Percentiles rank a stretch among this genome's conserved stretches.
These are phyloP conservation scores for Dicerorhinus sumatrensis DNA, from an alignment of 2,113 vertebrate genomes.

Conservation along the genomic window DNA sequence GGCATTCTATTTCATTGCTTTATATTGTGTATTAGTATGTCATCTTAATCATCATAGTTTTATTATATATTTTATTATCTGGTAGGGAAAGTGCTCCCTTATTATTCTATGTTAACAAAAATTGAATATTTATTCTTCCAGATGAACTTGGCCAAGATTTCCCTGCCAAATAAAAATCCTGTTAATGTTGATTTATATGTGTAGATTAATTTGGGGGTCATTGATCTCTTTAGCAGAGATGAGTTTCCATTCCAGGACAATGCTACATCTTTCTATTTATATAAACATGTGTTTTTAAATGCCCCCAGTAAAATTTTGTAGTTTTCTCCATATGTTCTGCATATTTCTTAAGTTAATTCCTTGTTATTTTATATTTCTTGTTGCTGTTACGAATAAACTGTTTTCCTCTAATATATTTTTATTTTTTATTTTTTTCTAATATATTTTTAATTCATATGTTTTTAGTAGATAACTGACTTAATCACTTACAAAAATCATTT, in stretches of 20 bases:
- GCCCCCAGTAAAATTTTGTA: neutral
- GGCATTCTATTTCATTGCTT: neutral
- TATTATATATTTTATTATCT: neutral
- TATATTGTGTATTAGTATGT: neutral
- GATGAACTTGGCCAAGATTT: neutral
- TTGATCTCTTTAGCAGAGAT: neutral
- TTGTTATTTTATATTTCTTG: conserved; percentile 53
- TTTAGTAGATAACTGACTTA: neutral
- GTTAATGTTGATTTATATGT: neutral
- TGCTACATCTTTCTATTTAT: neutral
- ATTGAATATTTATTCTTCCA: neutral
- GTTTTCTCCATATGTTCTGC: neutral
- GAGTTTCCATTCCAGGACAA: neutral
- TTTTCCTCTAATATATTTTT: neutral
- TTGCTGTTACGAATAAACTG: neutral
- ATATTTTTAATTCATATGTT: conserved; percentile 7
- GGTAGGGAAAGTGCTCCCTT: neutral
- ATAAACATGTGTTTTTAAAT: neutral
- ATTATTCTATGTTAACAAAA: neutral
- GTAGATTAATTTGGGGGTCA: neutral
- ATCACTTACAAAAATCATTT: conserved; percentile 31
- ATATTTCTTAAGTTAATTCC: neutral
- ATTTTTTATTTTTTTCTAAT: too few relatives aligned
- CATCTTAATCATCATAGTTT: neutral
- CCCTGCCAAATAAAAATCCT: conserved; percentile 20